Conservation (phyloP, 37 sponge, comb jelly and placozoan species). For the Aplysina aerophoba region DNA sequence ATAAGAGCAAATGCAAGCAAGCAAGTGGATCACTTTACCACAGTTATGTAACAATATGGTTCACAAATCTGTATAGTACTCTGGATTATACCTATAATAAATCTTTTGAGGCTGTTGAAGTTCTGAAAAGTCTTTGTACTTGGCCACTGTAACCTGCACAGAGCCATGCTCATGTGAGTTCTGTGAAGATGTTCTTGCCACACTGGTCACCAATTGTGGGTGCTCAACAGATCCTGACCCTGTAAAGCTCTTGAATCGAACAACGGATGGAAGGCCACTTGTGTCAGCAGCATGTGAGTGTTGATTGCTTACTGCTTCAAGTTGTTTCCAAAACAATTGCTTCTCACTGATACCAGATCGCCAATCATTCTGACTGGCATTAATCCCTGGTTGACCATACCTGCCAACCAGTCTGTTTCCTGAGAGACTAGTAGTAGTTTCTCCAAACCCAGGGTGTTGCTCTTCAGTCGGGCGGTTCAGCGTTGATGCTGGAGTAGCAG, state of each 20-base stretch:
- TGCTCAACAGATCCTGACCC: neutral
- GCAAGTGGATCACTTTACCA: no score
- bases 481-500: constrained; percentile 22
- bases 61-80: constrained; percentile 29
- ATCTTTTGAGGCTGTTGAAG: constrained; percentile 20
- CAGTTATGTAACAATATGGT: neutral
- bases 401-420: neutral
- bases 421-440: neutral
- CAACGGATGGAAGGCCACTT: neutral
- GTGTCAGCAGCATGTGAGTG: neutral
- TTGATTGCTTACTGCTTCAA: neutral
- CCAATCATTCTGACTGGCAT: neutral
- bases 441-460: neutral
- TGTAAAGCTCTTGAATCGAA: neutral
- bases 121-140: neutral
- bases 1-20: no score
- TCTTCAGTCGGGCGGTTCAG: neutral
- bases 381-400: neutral
- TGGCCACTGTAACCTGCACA: neutral
- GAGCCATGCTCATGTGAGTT: no score
- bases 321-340: neutral
- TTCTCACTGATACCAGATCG: neutral
- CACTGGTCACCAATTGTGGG: neutral
- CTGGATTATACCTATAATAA: constrained; percentile 18
- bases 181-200: no score